Conservation (phyloP, 2,888 invertebrate species). For the Tholera decimalis region DNA sequence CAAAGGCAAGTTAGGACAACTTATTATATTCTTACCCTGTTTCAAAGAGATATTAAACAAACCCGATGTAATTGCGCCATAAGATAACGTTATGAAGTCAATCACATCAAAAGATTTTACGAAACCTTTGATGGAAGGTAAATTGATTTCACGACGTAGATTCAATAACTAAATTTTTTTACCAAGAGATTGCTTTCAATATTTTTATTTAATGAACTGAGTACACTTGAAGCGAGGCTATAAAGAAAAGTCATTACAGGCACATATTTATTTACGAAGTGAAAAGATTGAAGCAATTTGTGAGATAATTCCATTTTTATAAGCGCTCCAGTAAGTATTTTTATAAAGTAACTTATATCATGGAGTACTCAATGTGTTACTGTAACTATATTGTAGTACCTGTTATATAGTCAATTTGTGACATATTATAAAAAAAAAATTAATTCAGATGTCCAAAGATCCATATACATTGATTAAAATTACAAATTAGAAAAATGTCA, state of each 20-base stretch:
- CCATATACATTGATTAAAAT: too few species aligned
- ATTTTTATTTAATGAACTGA: constrained; percentile 46
- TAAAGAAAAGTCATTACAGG: constrained; percentile 55
- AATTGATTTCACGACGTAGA: constrained; percentile 61
- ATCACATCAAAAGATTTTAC: constrained; percentile 58
- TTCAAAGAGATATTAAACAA: constrained; percentile 37
- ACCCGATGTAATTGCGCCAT: constrained; percentile 41
- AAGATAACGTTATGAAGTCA: constrained; percentile 52
- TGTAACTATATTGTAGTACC: not conserved
- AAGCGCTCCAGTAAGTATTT: constrained; percentile 19
- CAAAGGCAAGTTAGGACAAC: not conserved
- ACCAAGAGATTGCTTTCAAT: constrained; percentile 58
- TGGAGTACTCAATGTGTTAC: not conserved
- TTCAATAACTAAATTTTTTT: constrained; percentile 60
- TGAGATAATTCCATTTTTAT: constrained; percentile 26
- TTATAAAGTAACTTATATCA: not conserved
- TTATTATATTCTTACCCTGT: constrained; percentile 7
- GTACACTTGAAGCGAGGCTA: constrained; percentile 25
- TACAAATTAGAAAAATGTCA: too few species aligned
- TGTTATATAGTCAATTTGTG: not conserved
- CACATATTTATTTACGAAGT: constrained; percentile 58
- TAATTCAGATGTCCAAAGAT: not conserved
- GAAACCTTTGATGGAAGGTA: constrained; percentile 58
- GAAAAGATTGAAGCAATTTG: constrained; percentile 48
- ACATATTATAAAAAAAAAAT: not conserved